Conservation (phyloP, 2,888 invertebrate genomes). For the Cephus spinipes region DNA sequence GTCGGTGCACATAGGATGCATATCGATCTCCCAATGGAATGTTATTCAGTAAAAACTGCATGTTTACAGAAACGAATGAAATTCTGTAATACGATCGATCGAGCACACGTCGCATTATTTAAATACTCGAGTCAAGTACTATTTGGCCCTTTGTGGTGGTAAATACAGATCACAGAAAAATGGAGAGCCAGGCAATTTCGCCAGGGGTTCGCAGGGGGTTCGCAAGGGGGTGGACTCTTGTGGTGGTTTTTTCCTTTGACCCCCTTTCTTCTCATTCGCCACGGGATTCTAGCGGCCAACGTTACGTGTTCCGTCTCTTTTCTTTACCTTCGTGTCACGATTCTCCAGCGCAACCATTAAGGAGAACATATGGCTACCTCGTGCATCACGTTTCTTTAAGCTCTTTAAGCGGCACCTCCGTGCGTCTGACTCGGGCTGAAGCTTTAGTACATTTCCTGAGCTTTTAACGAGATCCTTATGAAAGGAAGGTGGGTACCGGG, state of each 20-base stretch:
- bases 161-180: not conserved
- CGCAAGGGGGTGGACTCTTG: not conserved
- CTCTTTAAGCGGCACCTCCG: conserved; percentile 50
- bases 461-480: conserved; percentile 55
- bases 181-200: not conserved
- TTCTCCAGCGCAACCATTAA: conserved; percentile 47
- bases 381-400: conserved; percentile 42
- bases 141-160: not conserved
- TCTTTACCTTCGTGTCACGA: not conserved
- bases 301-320: not conserved
- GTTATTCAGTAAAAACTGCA: too few relatives aligned
- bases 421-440: conserved; percentile 27
- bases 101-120: not conserved
- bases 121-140: not conserved
- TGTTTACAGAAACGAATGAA: not conserved
- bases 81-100: not conserved
- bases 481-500: conserved; percentile 28
- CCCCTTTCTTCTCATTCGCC: not conserved
- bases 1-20: too few relatives aligned
- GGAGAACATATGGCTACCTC: conserved; percentile 44
- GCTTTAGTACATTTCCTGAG: conserved; percentile 53
- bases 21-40: too few relatives aligned
- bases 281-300: not conserved
- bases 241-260: not conserved
- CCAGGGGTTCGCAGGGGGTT: not conserved